phyloP scores from a whole-genome alignment of 2,797 vertebrate genomes.

The Nothura maculosa region DNA sequence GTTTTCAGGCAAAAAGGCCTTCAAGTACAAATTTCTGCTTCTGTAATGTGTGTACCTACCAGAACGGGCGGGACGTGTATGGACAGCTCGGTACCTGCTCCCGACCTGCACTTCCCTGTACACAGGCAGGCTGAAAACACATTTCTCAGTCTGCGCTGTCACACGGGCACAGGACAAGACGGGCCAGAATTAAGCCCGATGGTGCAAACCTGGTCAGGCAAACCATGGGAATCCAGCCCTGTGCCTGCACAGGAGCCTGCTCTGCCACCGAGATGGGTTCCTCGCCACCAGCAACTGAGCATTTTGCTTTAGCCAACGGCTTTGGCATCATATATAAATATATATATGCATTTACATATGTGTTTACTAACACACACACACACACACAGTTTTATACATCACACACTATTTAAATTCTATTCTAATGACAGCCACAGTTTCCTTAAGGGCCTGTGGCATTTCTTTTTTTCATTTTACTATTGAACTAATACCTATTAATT shows the following conservation, averaged over 20 bases:
- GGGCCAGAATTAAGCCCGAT: background rate
- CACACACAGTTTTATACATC: background rate
- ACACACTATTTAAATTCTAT: background rate
- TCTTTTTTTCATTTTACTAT: background rate
- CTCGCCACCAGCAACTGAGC: background rate
- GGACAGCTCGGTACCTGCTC: background rate
- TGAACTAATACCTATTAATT: background rate
- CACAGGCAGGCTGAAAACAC: background rate
- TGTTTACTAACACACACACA: background rate
- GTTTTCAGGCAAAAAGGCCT: background rate
- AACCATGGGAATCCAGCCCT: background rate
- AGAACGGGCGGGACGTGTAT: background rate
- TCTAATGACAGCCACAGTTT: background rate
- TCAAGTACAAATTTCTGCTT: background rate
- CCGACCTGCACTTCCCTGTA: background rate
- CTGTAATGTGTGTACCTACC: background rate
- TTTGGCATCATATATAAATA: background rate
- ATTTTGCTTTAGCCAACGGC: background rate
- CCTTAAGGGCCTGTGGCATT: background rate
- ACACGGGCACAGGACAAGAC: background rate
- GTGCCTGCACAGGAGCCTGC: background rate
- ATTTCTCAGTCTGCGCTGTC: background rate
- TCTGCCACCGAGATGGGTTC: background rate
- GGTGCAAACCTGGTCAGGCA: background rate
- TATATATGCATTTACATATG: fast-evolving